phyloP scores from a whole-genome alignment of 1,140 invertebrate species.

The Vanessa atalanta region DNA sequence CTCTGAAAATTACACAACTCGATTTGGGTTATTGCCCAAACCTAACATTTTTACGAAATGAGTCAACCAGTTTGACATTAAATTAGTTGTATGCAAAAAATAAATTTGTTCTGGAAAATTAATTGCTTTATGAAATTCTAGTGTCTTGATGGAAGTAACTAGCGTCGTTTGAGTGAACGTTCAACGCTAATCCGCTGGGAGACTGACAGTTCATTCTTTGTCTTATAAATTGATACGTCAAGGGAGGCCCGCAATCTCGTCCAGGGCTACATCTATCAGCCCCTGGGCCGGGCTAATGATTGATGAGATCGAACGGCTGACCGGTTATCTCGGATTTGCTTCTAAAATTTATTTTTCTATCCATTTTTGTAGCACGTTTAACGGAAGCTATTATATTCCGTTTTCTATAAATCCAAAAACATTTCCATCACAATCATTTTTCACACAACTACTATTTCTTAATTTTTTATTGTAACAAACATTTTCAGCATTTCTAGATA shows the following conservation, averaged over 20 bases:
- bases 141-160: conserved; percentile 17
- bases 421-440: background rate
- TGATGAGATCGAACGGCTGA: conserved; percentile 63
- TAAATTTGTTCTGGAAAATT: background rate
- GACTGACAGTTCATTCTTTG: conserved; percentile 73
- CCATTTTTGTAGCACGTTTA: conserved; percentile 22
- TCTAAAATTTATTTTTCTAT: conserved; percentile 39
- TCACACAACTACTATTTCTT: background rate
- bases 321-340: conserved; percentile 47
- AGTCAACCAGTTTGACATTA: too few species aligned
- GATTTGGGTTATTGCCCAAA: too few species aligned
- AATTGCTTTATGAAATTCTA: background rate
- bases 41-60: too few species aligned
- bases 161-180: conserved; percentile 41
- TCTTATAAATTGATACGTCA: conserved; percentile 78
- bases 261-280: conserved; percentile 64
- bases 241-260: conserved; percentile 63
- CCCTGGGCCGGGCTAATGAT: conserved; percentile 60
- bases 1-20: too few species aligned
- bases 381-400: background rate
- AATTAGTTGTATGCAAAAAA: background rate
- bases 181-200: conserved; percentile 57
- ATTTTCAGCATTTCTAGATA: background rate
- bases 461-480: background rate
- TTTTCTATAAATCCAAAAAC: background rate